Evolutionary conservation across 2,113 vertebrate species (phyloP), one percentile per base, ranked within the genome.

Genomic region (Anser brachyrhynchus): DNA sequence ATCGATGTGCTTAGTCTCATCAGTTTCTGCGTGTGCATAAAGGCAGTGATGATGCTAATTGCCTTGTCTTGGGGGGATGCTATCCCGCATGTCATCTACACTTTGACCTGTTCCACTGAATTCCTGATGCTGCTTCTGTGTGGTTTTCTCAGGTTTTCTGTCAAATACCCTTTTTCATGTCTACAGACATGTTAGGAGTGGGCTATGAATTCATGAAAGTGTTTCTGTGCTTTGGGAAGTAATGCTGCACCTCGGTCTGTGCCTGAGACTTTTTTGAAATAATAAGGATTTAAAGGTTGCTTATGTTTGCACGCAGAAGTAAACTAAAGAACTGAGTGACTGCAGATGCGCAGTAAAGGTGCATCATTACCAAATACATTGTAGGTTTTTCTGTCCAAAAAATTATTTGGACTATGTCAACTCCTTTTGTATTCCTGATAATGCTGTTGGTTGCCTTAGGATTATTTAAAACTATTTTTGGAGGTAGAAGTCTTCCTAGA

Each of bases 1-100:
- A 22, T 2, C 0, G 2, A 5, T 49, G 31, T 37, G 10, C 9
- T 51, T 52, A 62, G 31, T 78, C 37, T 83, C 29, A 2, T 6
- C 46, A 44, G 58, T 23, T 7, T 62, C 20, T 0, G 0, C 6
- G 18, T 61, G 29, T 41, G 29, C n/a, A 65, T 69, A 44, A 29
- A 52, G 65, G 64, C 49, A 80, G 16, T 44, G 26, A 20, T 9
- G 14, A 20, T 39, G 37, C 33, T 39, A 22, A 70, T 69, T 35
- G 57, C 9, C 20, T 46, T 66, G 26, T 18, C 16, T 39, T 51
- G 21, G 2, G 14, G 23, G 15, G 11, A 31, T 88, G 57, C 51
- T 41, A 33, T 14, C 17, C 5, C 9, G 74, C 25, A 25, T 75
- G 22, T 58, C 43, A 54, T 18, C 29, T 43, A 3, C 14, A 21